phyloP scores from a whole-genome alignment of 2,888 invertebrate species.

The Amphimallon solstitiale region DNA sequence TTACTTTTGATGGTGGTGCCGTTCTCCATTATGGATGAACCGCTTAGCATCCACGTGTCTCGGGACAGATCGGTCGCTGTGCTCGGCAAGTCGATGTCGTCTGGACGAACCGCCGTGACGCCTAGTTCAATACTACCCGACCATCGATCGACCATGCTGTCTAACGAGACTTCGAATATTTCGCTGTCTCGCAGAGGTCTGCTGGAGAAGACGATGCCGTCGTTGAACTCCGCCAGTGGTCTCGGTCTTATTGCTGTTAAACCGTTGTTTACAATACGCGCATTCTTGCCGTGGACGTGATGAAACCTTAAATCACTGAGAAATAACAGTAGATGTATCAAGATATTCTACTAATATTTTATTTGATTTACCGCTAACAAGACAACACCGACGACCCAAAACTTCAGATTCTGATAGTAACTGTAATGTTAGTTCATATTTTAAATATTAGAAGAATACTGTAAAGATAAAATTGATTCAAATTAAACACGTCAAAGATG shows the following conservation, averaged over 20 bases:
- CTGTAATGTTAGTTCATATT: too few species aligned
- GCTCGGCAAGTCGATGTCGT: constrained; percentile 86
- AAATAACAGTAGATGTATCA: constrained; percentile 21
- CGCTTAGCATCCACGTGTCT: constrained; percentile 93
- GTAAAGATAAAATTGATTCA: too few species aligned
- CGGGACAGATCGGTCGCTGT: constrained; percentile 92
- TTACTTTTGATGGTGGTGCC: constrained; percentile 86
- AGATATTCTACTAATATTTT: too few species aligned
- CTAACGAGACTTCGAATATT: constrained; percentile 90
- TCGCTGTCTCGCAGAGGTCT: constrained; percentile 88
- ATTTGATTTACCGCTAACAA: too few species aligned
- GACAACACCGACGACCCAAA: too few species aligned
- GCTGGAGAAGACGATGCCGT: constrained; percentile 92
- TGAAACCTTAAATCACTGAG: constrained; percentile 86
- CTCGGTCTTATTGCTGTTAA: constrained; percentile 87
- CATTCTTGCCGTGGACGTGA: constrained; percentile 88
- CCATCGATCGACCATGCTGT: constrained; percentile 93
- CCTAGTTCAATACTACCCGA: constrained; percentile 92
- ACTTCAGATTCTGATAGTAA: too few species aligned
- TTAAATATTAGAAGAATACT: too few species aligned
- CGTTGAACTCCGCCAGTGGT: constrained; percentile 92
- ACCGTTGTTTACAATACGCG: constrained; percentile 84
- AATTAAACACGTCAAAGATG: too few species aligned
- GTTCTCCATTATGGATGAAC: constrained; percentile 91
- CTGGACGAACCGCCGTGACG: constrained; percentile 88